Base-by-base conservation (phyloP, 2,888 invertebrate genomes). In the Callosobruchus maculatus region DNA sequence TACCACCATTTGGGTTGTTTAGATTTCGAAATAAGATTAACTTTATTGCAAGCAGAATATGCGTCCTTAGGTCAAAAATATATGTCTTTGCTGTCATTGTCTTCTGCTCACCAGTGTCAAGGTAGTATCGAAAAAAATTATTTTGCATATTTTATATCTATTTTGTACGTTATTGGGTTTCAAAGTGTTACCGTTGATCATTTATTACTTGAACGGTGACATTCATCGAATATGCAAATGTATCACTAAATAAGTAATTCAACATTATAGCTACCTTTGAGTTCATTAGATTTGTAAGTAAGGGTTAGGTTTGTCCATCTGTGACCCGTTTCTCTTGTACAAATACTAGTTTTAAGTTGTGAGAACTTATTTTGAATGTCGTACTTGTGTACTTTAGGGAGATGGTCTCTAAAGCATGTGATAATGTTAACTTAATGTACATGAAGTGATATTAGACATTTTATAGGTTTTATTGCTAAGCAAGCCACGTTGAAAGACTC, bases 371-470 rank as follows among this genome's bases (percentile, higher is more conserved):
- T 9, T 7, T 49, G 49, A 49, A 49, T 49, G 49, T 49, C 13
- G 49, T 49, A 49, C 7, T 49, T 26, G 26, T 26, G 26, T 76
- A 72, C 75, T 77, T 76, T 77, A 78, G 75, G 77, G 74, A 76
- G 76, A 79, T 80, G 80, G 79, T 77, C 76, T 67, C 73, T 49
- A 49, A 70, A 74, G 66, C 69, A 78, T 80, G 80, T 80, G 80
- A 80, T 80, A 80, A 75, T 76, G 77, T 74, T 72, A 74, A 74
- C 77, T 76, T 77, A 76, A 77, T 75, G 75, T 73, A 72, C 49
- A 68, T 68, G 71, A 74, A 74, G 74, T 74, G 71, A 74, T 49
- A 49, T 49, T 49, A 49, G 49, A 49, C 49, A 49, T 49, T 49
- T 49, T 49, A 7, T 3, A 7, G 13, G 49, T 71, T 74, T 74